Conservation (phyloP, 1,140 invertebrate genomes). For the Cardiocondyla obscurior region DNA sequence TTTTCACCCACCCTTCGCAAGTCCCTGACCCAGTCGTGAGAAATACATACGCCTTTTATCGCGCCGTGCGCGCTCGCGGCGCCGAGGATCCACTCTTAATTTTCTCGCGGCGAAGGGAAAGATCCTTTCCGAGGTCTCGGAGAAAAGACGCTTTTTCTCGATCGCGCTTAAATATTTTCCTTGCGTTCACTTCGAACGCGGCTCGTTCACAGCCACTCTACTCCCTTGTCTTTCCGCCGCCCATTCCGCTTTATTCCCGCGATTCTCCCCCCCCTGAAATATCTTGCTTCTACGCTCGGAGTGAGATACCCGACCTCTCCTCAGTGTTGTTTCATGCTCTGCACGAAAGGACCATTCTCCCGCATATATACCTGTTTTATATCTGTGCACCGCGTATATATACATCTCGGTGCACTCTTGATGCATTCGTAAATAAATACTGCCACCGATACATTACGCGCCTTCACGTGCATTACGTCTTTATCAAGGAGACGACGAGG, state of each 20-base stretch:
- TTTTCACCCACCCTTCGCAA: neutral
- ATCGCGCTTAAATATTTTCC: constrained; percentile 50
- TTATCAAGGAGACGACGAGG: neutral
- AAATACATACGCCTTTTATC: constrained; percentile 20
- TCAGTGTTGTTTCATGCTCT: constrained; percentile 19
- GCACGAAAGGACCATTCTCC: neutral
- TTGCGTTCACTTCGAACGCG: neutral
- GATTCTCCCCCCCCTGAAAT: neutral
- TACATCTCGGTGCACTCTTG: neutral
- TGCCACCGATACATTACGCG: constrained; percentile 7
- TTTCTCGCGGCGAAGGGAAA: neutral
- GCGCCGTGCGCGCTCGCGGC: neutral
- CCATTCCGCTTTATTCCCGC: neutral
- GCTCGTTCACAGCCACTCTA: constrained; percentile 37
- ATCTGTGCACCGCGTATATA: neutral
- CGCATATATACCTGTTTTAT: constrained; percentile 33
- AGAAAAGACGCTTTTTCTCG: neutral
- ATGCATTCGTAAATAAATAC: constrained; percentile 31
- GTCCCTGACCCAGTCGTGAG: neutral
- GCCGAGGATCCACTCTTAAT: constrained; percentile 34
- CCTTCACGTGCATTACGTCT: neutral
- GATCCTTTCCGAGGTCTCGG: neutral
- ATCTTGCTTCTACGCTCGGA: constrained; percentile 26
- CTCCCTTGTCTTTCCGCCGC: neutral
- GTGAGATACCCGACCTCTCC: neutral